Base-by-base conservation (phyloP, 1,140 invertebrate genomes). In the Manduca sexta region DNA sequence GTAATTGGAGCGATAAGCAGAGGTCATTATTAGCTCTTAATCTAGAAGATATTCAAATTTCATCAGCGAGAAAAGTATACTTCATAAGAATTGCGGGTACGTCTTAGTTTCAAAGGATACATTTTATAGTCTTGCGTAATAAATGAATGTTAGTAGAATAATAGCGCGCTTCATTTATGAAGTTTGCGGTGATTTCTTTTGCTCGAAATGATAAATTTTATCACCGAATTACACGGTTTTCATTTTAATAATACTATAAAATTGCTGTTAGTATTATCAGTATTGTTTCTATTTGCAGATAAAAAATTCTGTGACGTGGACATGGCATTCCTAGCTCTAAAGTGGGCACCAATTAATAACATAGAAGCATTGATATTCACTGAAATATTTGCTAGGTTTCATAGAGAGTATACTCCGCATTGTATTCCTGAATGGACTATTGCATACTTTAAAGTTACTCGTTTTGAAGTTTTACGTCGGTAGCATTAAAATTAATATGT, bases 401-500 rank as follows among this genome's bases (percentile, higher is more conserved):
- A 85, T 56, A 68, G 84, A 4, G 84, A 86, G 35, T 86, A 86
- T 50, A 86, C 84, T 8, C 78, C 78, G 0, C 70, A 84, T 44
- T 69, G 72, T 29, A 86, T 86, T 15, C 84, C 84, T 1, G 84
- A 86, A 47, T 86, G 84, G 84, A 86, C 84, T 1, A 84, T 86
- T 38, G 81, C 81, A 1, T 84, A 81, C 51, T 86, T 86, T 41
- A 84, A 85, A 64, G 66, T 85, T 1, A 84, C 78, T 3, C 58
- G 80, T 2, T 81, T 85, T 47, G 69, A 85, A 61, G 69, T 85
- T 21, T 54, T 85, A 53, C 61, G 71, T 45, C 47, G 51, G 39
- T 49, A 59, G 60, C n/a, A n/a, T n/a, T n/a, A n/a, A n/a, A n/a
- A n/a, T n/a, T n/a, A n/a, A n/a, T n/a, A n/a, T n/a, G n/a, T n/a